Evolutionary conservation across 2,888 invertebrate species (phyloP).

Genomic region (Tuta absoluta): DNA sequence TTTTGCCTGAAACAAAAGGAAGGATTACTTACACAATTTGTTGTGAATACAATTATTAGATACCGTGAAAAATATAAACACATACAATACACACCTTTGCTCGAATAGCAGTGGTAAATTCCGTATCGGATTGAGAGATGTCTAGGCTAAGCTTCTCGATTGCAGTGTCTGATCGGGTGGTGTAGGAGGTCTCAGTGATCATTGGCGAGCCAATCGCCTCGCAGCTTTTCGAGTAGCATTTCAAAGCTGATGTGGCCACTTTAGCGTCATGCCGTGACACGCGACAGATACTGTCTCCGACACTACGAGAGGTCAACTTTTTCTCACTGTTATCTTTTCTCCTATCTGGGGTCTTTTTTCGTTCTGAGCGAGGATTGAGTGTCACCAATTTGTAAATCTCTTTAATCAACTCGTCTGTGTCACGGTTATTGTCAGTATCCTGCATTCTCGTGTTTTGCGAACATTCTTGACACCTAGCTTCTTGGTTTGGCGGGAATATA

Average conservation of each 20-base stretch:
- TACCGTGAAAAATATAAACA: too few species aligned
- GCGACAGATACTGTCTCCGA: slow-evolving; percentile 50
- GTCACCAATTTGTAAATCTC: slow-evolving; percentile 70
- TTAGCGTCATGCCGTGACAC: slow-evolving; percentile 57
- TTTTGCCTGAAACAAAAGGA: slow-evolving; percentile 16
- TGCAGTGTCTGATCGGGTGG: slow-evolving; percentile 64
- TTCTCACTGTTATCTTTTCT: slow-evolving; percentile 23
- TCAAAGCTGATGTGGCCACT: slow-evolving; percentile 60
- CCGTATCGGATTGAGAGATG: slow-evolving; percentile 50
- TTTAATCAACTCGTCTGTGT: slow-evolving; percentile 68
- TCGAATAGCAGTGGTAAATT: slow-evolving; percentile 45
- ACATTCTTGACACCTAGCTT: slow-evolving; percentile 41
- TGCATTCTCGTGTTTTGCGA: slow-evolving; percentile 41
- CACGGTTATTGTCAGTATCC: slow-evolving; percentile 41
- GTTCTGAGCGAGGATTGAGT: slow-evolving; percentile 47
- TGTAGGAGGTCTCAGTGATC: slow-evolving; percentile 47
- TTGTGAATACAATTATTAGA: too few species aligned
- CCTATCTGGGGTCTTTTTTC: slow-evolving; percentile 31
- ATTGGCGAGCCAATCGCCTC: slow-evolving; percentile 63
- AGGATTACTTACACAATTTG: too few species aligned
- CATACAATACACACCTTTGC: slow-evolving; percentile 45
- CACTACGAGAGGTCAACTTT: slow-evolving; percentile 53
- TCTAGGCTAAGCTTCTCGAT: slow-evolving; percentile 62
- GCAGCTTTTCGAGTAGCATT: slow-evolving; percentile 68
- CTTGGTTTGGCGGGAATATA: slow-evolving; percentile 43